Evolutionary conservation across 2,113 vertebrate species (phyloP).

Genomic region (Mus pahari): DNA sequence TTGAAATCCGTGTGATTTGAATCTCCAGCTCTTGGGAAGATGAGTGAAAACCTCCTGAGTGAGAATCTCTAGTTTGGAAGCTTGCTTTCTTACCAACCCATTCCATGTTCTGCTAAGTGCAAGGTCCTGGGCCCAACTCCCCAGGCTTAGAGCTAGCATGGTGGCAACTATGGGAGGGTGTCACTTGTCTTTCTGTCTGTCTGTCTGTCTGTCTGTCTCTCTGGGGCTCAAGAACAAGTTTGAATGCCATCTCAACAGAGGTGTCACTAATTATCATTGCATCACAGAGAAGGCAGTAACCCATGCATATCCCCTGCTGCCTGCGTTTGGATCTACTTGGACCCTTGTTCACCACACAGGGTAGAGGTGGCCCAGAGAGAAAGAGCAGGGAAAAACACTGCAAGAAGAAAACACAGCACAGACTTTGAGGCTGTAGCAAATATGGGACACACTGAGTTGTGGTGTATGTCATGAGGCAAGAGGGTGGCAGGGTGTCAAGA

Average conservation of each 20-base stretch:
- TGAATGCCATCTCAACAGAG: neutral
- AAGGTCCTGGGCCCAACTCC: neutral
- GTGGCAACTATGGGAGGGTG: neutral
- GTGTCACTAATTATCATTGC: neutral
- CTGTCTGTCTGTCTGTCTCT: neutral
- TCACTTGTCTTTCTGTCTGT: neutral
- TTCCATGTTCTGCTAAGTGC: neutral
- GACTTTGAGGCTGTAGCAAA: neutral
- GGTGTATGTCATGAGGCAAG: fast-evolving
- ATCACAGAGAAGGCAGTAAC: neutral
- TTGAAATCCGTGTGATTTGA: neutral
- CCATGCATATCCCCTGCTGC: neutral
- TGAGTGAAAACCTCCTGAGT: neutral
- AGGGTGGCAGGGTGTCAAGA: neutral
- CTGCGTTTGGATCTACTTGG: neutral
- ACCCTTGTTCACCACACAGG: neutral
- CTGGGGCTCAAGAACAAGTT: neutral
- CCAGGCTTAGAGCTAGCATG: neutral
- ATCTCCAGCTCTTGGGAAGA: conserved; percentile 5
- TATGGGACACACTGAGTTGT: fast-evolving
- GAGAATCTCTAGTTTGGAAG: neutral
- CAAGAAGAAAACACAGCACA: neutral
- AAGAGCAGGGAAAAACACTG: neutral
- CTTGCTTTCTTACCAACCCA: neutral
- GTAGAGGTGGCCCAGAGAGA: neutral